Conservation (phyloP, 92 coral and sea anemone genomes). For the Epizoanthus fatuus region DNA sequence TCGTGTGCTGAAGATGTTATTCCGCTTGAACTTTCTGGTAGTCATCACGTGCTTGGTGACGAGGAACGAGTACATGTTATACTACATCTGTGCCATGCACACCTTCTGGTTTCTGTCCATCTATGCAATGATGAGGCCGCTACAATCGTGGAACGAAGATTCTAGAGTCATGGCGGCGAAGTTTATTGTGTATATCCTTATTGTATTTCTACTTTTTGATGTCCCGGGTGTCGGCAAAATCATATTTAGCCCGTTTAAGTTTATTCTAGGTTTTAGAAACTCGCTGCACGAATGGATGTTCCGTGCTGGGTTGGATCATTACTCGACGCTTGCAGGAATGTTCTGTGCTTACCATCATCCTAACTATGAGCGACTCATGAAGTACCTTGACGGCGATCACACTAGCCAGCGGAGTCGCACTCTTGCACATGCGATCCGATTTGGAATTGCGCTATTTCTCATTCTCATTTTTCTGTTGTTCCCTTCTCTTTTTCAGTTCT, state of each 20-base stretch:
- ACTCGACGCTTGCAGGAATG: constrained; percentile 86
- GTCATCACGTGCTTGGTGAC: constrained; percentile 85
- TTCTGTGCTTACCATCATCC: constrained; percentile 86
- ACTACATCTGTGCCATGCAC: constrained; percentile 96
- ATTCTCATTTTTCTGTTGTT: no score
- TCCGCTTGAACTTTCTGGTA: constrained; percentile 89
- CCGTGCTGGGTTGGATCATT: constrained; percentile 92
- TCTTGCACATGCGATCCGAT: constrained; percentile 43
- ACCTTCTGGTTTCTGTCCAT: constrained; percentile 90
- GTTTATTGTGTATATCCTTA: constrained; percentile 60
- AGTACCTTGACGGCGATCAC: constrained; percentile 53
- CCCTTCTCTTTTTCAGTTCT: no score
- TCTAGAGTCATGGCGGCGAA: constrained; percentile 85
- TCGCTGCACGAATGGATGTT: constrained; percentile 96
- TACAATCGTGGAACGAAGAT: constrained; percentile 81
- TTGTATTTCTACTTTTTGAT: constrained; percentile 80
- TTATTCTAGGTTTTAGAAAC: constrained; percentile 64
- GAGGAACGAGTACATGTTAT: constrained; percentile 90
- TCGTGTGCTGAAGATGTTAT: constrained; percentile 88
- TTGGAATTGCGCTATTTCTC: constrained; percentile 56
- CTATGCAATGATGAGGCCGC: constrained; percentile 84
- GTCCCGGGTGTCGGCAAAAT: constrained; percentile 81
- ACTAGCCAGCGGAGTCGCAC: constrained; percentile 40
- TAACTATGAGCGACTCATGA: constrained; percentile 67
- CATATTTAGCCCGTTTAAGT: constrained; percentile 71